Conservation (phyloP, 2,888 invertebrate species). For the Chalcosyrphus nemorum region DNA sequence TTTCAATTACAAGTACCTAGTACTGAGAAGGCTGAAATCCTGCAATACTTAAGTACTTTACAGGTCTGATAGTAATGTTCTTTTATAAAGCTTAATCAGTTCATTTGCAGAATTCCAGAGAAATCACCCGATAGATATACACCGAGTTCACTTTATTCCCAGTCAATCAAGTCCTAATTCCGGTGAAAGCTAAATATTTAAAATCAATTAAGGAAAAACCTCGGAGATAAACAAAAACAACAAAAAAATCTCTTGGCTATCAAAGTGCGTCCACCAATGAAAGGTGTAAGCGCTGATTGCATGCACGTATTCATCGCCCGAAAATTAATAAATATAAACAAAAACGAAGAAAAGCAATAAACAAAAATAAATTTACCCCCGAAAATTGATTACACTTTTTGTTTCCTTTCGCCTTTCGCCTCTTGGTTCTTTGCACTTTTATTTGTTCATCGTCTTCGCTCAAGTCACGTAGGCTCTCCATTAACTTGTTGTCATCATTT, state of each 20-base stretch:
- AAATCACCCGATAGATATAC: no score
- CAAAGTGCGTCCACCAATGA: background rate
- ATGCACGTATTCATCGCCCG: background rate
- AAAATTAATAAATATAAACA: slow-evolving; percentile 10
- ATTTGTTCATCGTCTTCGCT: slow-evolving; percentile 8
- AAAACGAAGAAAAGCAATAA: background rate
- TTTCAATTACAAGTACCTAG: no score
- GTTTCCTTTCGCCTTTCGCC: background rate
- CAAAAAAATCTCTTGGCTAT: background rate
- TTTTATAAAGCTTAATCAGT: no score
- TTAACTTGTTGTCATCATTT: slow-evolving; percentile 42
- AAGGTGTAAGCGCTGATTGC: slow-evolving; percentile 37
- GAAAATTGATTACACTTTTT: slow-evolving; percentile 6
- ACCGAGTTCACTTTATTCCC: background rate
- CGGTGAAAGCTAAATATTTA: background rate
- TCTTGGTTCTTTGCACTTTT: background rate
- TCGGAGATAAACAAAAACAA: background rate
- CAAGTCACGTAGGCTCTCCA: slow-evolving; percentile 62
- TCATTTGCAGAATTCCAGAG: no score
- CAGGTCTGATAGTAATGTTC: no score
- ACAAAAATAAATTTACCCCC: slow-evolving; percentile 5
- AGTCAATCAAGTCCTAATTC: background rate
- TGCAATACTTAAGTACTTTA: no score
- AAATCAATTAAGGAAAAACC: background rate
- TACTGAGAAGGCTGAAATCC: no score